phyloP scores from a whole-genome alignment of 1,140 invertebrate species.

The Cydia splendana region DNA sequence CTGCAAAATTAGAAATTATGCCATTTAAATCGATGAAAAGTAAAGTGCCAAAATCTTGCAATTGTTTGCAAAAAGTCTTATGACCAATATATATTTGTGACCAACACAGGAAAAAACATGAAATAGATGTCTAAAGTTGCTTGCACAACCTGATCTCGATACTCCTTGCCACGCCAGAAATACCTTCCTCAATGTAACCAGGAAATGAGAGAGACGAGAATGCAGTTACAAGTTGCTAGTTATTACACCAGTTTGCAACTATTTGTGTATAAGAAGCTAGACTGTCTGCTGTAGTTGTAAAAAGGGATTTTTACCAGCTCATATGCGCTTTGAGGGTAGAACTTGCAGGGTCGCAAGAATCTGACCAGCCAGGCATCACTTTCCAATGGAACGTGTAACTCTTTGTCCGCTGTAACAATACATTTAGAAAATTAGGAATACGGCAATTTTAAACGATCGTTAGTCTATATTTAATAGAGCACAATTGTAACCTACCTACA shows the following conservation, averaged over 20 bases:
- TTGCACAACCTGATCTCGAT: too few species aligned
- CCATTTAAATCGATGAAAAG: not conserved
- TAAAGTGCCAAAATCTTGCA: not conserved
- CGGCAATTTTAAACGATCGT: not conserved
- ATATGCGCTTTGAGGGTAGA: constrained; percentile 88
- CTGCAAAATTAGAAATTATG: constrained; percentile 75
- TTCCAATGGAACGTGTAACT: constrained; percentile 84
- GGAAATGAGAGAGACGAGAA: too few species aligned
- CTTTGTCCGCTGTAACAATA: constrained; percentile 83
- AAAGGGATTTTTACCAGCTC: constrained; percentile 81
- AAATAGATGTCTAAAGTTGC: too few species aligned
- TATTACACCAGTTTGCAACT: too few species aligned
- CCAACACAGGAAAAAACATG: not conserved
- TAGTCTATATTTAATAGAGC: not conserved
- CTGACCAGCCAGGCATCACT: constrained; percentile 87
- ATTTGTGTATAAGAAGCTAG: too few species aligned
- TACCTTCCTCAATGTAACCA: too few species aligned
- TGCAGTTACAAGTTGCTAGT: too few species aligned
- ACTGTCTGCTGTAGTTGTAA: not conserved
- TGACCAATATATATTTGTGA: too few species aligned
- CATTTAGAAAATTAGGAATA: constrained; percentile 22
- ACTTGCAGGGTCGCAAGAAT: constrained; percentile 89
- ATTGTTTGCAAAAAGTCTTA: too few species aligned
- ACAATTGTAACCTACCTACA: too few species aligned
- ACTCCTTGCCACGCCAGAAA: not conserved